These are phyloP conservation scores for Popillia japonica DNA, from an alignment of 1,140 invertebrate species.

Conservation along the genomic window DNA sequence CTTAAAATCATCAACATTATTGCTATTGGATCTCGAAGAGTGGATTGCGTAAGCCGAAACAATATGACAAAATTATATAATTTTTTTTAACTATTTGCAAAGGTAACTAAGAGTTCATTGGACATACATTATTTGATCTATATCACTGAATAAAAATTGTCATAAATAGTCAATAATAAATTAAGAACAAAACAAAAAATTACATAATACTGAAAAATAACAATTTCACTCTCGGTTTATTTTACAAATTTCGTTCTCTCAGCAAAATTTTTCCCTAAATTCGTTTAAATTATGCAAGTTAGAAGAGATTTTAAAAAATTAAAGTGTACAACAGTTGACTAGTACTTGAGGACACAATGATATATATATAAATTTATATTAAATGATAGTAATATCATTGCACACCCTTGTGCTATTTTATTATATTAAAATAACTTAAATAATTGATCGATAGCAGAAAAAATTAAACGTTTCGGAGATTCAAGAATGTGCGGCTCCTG, in stretches of 20 bases:
- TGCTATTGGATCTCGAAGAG: background rate
- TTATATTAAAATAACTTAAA: conserved; percentile 38
- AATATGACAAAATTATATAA: background rate
- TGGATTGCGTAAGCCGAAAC: background rate
- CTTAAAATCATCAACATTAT: conserved; percentile 21
- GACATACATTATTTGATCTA: background rate
- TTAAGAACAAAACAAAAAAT: conserved; percentile 31
- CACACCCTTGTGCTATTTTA: conserved; percentile 9
- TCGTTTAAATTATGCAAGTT: background rate
- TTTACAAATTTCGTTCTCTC: background rate
- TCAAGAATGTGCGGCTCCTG: conserved; percentile 35
- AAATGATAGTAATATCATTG: background rate
- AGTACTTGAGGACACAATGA: conserved; percentile 27
- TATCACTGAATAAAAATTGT: conserved; percentile 26
- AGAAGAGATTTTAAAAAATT: background rate
- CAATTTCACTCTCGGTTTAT: background rate
- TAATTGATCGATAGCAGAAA: conserved; percentile 36
- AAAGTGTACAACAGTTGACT: conserved; percentile 36
- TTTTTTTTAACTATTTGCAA: conserved; percentile 7
- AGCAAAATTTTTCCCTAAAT: background rate
- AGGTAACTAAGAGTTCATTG: conserved; percentile 31
- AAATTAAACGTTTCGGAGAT: background rate
- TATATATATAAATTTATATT: background rate
- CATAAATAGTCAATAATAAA: conserved; percentile 33
- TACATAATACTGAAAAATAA: conserved; percentile 34